Evolutionary conservation across 2,888 invertebrate genomes (phyloP), one percentile per base, ranked within the genome.

Genomic region (Eupithecia pulchellata): DNA sequence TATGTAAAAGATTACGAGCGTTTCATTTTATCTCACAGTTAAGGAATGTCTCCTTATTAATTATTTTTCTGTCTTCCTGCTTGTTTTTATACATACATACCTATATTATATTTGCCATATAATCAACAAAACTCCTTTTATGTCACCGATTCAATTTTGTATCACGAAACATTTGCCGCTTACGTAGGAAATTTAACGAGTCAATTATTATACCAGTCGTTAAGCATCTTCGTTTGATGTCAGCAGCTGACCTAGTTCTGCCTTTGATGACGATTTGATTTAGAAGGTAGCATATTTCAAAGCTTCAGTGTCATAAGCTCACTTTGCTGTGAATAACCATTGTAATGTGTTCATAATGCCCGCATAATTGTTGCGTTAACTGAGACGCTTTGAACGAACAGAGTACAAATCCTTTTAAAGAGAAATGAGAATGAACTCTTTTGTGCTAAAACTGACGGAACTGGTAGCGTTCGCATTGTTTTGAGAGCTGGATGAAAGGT

Each of bases 251-350:
- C 76, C 73, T 75, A 77, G 64, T 68, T 76, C 65, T 73, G 62
- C 72, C 67, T 75, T 78, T 75, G 72, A 75, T 75, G 75, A 77
- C 57, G 71, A 70, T 72, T 77, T 69, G 73, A 75, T 76, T 75
- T 73, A 71, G 67, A 34, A 61, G 34, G 34, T 71, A 66, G 71
- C 71, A 77, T 71, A 70, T 71, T 76, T 68, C 70, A 71, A 65
- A 65, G 75, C 64, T 70, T 71, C 69, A 66, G 64, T 72, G 72
- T 73, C 71, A 65, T 68, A 70, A 75, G 69, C 73, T 73, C 71
- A 70, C 74, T 73, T 75, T 69, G 72, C 69, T 74, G 70, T 72
- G 73, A 74, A 74, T 73, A 73, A 75, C 66, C 71, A 75, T 77
- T 72, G 72, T 66, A 63, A 71, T 76, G 73, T 75, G 74, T 69